Percentiles rank a stretch among this genome's conserved stretches.
phyloP scores from a whole-genome alignment of 2,888 invertebrate species.

The Tenthredo mesomela region DNA sequence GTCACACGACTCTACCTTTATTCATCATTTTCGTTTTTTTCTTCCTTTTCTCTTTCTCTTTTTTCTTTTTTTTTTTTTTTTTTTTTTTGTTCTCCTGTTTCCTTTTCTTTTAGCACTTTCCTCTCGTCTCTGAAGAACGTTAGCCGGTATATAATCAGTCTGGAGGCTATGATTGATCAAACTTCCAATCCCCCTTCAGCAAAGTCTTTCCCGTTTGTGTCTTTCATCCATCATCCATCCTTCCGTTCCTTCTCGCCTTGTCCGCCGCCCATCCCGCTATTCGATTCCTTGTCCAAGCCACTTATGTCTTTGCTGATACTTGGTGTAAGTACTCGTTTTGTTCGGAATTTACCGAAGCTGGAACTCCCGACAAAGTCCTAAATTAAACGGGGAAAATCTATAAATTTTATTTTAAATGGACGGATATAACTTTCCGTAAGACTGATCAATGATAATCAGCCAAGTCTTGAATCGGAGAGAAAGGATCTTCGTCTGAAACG shows the following conservation, averaged over 20 bases:
- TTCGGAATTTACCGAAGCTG: neutral
- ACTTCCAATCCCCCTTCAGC: slow-evolving; percentile 15
- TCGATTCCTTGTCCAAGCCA: slow-evolving; percentile 36
- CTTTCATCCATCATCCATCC: slow-evolving; percentile 51
- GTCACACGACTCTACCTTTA: slow-evolving; percentile 1
- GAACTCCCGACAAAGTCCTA: neutral
- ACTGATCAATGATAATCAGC: neutral
- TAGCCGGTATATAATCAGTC: slow-evolving; percentile 47
- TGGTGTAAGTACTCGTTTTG: neutral
- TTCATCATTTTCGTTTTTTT: slow-evolving; percentile 20
- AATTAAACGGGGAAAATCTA: neutral
- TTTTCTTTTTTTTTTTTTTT: neutral
- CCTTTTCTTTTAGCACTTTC: slow-evolving; percentile 35
- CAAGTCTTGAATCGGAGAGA: neutral
- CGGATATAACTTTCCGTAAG: neutral
- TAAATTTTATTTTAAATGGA: neutral
- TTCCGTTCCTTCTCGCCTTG: slow-evolving; percentile 22
- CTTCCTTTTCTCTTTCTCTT: neutral
- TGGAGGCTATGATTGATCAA: slow-evolving; percentile 47
- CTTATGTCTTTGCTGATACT: slow-evolving; percentile 21
- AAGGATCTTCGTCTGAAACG: neutral
- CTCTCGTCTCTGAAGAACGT: slow-evolving; percentile 39
- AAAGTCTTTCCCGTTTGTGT: slow-evolving; percentile 47
- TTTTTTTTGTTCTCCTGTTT: neutral
- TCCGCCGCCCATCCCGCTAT: neutral